These are phyloP conservation scores for Abrostola triplasia DNA, from an alignment of 2,888 invertebrate species.

Conservation along the genomic window DNA sequence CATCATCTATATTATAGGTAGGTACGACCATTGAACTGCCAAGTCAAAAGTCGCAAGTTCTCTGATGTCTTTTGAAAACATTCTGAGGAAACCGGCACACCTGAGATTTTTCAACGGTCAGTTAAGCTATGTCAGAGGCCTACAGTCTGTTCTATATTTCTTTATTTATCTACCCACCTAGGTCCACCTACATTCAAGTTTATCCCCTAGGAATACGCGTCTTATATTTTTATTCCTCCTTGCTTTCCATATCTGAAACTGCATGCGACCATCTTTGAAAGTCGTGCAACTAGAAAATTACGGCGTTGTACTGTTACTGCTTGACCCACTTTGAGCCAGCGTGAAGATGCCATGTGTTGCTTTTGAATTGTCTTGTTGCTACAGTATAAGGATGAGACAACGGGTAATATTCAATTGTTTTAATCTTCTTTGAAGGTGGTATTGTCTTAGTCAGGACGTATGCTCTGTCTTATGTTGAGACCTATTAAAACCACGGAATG, in stretches of 20 bases:
- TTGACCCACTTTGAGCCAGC: slow-evolving; percentile 27
- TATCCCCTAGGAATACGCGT: slow-evolving; percentile 27
- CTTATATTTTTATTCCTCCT: slow-evolving; percentile 46
- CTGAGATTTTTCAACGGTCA: too few relatives aligned
- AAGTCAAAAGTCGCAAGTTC: too few relatives aligned
- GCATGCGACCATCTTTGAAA: slow-evolving; percentile 22
- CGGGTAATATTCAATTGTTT: neutral
- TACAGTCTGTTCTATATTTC: too few relatives aligned
- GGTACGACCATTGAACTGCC: too few relatives aligned
- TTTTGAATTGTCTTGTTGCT: slow-evolving; percentile 1
- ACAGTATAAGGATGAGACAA: neutral
- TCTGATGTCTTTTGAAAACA: too few relatives aligned
- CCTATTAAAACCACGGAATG: too few relatives aligned
- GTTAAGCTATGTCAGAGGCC: too few relatives aligned
- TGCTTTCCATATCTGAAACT: slow-evolving; percentile 11
- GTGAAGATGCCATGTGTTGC: slow-evolving; percentile 12
- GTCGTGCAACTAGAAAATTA: slow-evolving; percentile 39
- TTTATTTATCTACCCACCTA: neutral
- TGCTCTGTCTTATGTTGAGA: too few relatives aligned
- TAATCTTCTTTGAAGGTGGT: too few relatives aligned
- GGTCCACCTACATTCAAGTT: neutral
- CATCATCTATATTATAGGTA: neutral
- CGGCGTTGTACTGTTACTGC: slow-evolving; percentile 26
- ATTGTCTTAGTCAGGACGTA: too few relatives aligned
- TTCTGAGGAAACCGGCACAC: too few relatives aligned